phyloP scores from a whole-genome alignment of 2,888 invertebrate species.

The Caenorhabditis doughertyi region DNA sequence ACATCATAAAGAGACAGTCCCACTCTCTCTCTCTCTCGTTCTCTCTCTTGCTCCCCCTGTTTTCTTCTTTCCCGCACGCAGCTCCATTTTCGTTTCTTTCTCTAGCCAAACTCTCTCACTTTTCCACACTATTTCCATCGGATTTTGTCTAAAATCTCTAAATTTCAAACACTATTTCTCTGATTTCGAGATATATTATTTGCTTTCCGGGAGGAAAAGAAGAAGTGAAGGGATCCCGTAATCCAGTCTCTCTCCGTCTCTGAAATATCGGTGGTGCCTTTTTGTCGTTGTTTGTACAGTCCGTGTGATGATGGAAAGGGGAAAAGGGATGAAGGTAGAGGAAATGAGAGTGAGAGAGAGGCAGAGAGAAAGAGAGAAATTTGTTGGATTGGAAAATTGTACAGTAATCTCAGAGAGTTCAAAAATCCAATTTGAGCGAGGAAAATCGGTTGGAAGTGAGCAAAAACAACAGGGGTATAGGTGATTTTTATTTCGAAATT shows the following conservation, averaged over 20 bases:
- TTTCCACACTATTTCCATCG: constrained; percentile 13
- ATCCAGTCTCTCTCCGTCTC: constrained; percentile 26
- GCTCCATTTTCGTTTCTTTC: constrained; percentile 12
- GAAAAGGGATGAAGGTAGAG: constrained; percentile 7
- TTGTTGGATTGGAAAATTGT: background rate
- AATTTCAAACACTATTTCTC: background rate
- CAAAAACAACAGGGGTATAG: background rate
- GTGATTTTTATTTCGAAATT: too few species aligned
- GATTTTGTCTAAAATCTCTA: background rate
- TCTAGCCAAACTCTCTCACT: background rate
- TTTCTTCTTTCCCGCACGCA: constrained; percentile 4
- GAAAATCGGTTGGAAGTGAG: background rate
- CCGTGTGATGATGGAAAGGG: constrained; percentile 14
- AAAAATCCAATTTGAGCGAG: constrained; percentile 18
- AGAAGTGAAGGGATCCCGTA: constrained; percentile 32
- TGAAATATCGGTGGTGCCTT: constrained; percentile 36
- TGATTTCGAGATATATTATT: constrained; percentile 6
- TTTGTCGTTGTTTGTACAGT: constrained; percentile 26
- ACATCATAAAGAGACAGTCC: constrained; percentile 27
- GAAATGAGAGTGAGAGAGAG: constrained; percentile 31
- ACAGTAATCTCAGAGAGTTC: constrained; percentile 22
- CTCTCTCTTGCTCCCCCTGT: constrained; percentile 9
- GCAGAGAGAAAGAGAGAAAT: constrained; percentile 29
- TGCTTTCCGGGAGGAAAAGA: constrained; percentile 8
- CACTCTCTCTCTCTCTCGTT: too few species aligned